phyloP scores from a whole-genome alignment of 2,113 vertebrate species.

The Carlito syrichta region DNA sequence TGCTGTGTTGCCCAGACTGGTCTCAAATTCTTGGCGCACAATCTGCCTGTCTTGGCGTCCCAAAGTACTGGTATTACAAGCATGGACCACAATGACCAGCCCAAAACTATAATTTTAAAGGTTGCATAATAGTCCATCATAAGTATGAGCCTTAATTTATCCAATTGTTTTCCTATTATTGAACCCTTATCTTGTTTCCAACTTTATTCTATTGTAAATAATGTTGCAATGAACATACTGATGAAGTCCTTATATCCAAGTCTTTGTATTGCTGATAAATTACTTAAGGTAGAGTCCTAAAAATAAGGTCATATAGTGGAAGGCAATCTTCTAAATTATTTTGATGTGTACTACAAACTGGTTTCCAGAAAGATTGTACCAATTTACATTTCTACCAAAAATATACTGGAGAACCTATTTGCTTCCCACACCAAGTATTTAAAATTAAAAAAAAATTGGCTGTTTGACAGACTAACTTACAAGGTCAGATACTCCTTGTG shows the following conservation, averaged over 20 bases:
- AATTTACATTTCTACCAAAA: background rate
- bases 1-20: too few species aligned
- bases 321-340: background rate
- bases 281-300: background rate
- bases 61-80: too few species aligned
- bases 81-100: too few species aligned
- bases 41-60: too few species aligned
- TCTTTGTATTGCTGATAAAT: background rate
- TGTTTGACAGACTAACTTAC: background rate
- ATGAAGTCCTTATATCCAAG: background rate
- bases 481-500: background rate
- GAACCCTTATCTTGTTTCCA: background rate
- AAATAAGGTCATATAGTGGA: background rate
- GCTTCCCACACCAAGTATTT: background rate
- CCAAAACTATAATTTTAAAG: background rate
- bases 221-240: background rate
- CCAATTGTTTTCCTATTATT: background rate
- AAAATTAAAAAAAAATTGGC: background rate
- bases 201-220: background rate
- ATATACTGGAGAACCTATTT: background rate
- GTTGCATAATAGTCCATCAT: background rate
- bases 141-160: background rate
- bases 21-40: too few species aligned
- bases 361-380: background rate
- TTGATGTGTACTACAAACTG: background rate